Conservation (phyloP, 2,797 vertebrate species). For the Neoniphon sammara region DNA sequence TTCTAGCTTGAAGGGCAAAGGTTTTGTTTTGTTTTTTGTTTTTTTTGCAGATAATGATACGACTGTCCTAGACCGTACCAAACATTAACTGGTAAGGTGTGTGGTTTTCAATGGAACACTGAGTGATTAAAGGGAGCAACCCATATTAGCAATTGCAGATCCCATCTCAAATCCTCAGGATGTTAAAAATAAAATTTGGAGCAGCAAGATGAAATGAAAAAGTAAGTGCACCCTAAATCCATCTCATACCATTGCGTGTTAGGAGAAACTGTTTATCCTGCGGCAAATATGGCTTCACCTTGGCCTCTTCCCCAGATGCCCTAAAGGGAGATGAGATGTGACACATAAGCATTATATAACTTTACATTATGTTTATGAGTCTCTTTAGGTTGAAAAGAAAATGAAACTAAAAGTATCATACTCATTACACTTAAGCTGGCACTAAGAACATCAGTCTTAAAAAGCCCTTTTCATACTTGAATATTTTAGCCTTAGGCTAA, state of each 20-base stretch:
- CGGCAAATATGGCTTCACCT: conserved; percentile 95
- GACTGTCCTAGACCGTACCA: not conserved
- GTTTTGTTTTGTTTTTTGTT: too few relatives aligned
- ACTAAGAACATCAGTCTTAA: not conserved
- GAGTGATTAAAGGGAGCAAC: too few relatives aligned
- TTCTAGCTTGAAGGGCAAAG: too few relatives aligned
- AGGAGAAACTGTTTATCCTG: conserved; percentile 96
- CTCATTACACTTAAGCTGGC: not conserved
- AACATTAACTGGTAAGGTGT: not conserved
- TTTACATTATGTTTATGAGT: too few relatives aligned
- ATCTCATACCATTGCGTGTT: conserved; percentile 93
- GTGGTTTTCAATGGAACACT: too few relatives aligned
- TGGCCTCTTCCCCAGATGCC: conserved; percentile 93
- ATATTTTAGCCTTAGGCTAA: too few relatives aligned
- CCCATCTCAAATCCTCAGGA: too few relatives aligned
- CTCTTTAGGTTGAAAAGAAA: too few relatives aligned
- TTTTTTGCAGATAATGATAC: too few relatives aligned
- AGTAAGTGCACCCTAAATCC: not conserved
- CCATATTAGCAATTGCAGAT: too few relatives aligned
- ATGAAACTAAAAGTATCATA: not conserved
- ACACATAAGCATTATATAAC: not conserved
- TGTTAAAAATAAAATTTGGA: too few relatives aligned
- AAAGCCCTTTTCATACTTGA: too few relatives aligned
- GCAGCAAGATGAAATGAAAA: not conserved
- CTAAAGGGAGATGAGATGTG: conserved; percentile 75